These are phyloP conservation scores for Cydia strobilella DNA, from an alignment of 1,140 invertebrate species.

Conservation along the genomic window DNA sequence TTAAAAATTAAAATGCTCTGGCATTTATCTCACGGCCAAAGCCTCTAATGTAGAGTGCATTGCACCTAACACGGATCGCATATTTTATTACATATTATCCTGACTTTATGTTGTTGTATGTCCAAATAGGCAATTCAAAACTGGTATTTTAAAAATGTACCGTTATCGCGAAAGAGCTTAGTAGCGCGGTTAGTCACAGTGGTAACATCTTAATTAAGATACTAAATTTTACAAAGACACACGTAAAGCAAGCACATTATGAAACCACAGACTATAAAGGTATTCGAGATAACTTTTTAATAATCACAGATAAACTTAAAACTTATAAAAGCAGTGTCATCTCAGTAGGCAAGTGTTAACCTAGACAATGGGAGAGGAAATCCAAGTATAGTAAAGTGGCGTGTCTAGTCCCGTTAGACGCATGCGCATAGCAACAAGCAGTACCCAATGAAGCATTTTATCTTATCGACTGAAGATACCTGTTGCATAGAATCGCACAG, in stretches of 20 bases:
- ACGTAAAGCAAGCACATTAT: neutral
- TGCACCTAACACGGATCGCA: constrained; percentile 23
- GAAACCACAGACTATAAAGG: neutral
- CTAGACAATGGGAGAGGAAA: constrained; percentile 26
- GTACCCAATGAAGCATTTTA: constrained; percentile 42
- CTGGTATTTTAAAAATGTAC: constrained; percentile 16
- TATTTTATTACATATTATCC: constrained; percentile 32
- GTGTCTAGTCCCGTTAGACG: constrained; percentile 25
- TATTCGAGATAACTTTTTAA: neutral
- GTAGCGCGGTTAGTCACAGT: constrained; percentile 10
- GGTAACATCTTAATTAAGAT: constrained; percentile 20
- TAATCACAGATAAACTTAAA: neutral
- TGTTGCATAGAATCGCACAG: constrained; percentile 40
- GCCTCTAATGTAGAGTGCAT: constrained; percentile 27
- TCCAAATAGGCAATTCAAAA: constrained; percentile 30
- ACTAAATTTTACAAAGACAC: neutral
- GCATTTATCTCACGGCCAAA: constrained; percentile 31
- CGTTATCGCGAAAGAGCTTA: constrained; percentile 19
- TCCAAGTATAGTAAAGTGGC: constrained; percentile 22
- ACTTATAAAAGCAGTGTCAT: constrained; percentile 2
- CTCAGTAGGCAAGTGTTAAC: constrained; percentile 16
- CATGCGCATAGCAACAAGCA: constrained; percentile 9
- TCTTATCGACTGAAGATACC: constrained; percentile 42
- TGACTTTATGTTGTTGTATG: constrained; percentile 23
- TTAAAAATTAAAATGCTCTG: constrained; percentile 18